phyloP scores from a whole-genome alignment of 2,888 invertebrate genomes.

The Cephus nigrinus region DNA sequence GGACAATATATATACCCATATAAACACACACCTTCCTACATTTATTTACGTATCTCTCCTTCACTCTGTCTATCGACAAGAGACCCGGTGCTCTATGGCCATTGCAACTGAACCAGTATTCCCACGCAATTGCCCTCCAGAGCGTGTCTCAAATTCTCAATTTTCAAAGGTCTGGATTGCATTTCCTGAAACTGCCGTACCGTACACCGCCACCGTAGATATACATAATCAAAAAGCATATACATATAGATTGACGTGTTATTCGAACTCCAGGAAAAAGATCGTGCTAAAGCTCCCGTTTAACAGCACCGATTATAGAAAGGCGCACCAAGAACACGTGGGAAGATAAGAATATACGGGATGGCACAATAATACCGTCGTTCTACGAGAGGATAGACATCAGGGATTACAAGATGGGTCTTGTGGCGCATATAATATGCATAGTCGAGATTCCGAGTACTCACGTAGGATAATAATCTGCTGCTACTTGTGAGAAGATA shows the following conservation, averaged over 20 bases:
- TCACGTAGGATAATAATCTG: not conserved
- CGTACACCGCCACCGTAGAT: not conserved
- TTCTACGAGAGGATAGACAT: not conserved
- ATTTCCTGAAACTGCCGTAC: not conserved
- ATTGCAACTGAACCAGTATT: slow-evolving; percentile 43
- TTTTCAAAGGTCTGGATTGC: not conserved
- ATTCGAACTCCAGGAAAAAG: not conserved
- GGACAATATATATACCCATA: not conserved
- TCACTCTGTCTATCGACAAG: slow-evolving; percentile 25
- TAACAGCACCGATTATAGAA: not conserved
- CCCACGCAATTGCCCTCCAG: slow-evolving; percentile 46
- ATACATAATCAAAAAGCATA: not conserved
- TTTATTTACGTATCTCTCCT: slow-evolving; percentile 16
- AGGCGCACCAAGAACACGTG: not conserved
- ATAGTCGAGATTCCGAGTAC: not conserved
- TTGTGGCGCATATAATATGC: not conserved
- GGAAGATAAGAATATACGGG: not conserved
- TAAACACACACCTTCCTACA: slow-evolving; percentile 6
- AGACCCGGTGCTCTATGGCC: slow-evolving; percentile 17
- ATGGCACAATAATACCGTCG: not conserved
- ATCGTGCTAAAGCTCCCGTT: not conserved
- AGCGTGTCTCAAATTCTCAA: slow-evolving; percentile 7
- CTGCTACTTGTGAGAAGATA: not conserved
- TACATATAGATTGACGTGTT: not conserved
- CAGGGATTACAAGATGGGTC: not conserved